Percentiles rank a stretch among this genome's conserved stretches.
These are phyloP conservation scores for Agrochola circellaris DNA, from an alignment of 2,888 invertebrate genomes.

Conservation along the genomic window DNA sequence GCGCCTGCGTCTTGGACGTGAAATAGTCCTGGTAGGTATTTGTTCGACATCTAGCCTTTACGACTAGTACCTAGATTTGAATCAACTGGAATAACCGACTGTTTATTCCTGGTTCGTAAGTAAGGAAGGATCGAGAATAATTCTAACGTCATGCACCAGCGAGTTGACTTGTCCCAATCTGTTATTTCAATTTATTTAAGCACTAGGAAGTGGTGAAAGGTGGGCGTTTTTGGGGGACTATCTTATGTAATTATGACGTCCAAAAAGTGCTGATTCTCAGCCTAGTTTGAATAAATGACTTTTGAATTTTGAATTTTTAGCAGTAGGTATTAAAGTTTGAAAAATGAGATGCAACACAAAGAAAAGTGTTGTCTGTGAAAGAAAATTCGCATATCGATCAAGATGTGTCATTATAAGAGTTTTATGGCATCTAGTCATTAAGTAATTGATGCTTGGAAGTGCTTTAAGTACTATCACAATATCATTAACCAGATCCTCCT, in stretches of 20 bases:
- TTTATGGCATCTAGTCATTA: background rate
- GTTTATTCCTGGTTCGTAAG: background rate
- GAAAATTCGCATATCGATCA: background rate
- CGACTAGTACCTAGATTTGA: background rate
- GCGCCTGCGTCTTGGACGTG: conserved; percentile 33
- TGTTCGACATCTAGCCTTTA: conserved; percentile 18
- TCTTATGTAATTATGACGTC: no score
- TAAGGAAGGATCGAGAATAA: background rate
- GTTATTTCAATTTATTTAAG: background rate
- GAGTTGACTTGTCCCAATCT: background rate
- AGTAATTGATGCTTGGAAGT: background rate
- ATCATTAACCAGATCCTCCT: background rate
- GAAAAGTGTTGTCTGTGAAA: no score
- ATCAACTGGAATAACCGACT: conserved; percentile 1
- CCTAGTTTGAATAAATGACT: no score
- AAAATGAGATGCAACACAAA: background rate
- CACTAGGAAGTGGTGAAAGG: no score
- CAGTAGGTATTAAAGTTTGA: background rate
- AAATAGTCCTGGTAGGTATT: conserved; percentile 45
- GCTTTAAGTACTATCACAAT: background rate
- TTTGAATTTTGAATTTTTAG: no score
- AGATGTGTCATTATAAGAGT: background rate
- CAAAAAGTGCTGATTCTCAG: no score
- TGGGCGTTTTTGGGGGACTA: no score
- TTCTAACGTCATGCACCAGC: background rate